Percentiles rank a stretch among this genome's conserved stretches.
These are phyloP conservation scores for Cepaea hortensis DNA, from an alignment of 2,888 invertebrate species.

Conservation along the genomic window DNA sequence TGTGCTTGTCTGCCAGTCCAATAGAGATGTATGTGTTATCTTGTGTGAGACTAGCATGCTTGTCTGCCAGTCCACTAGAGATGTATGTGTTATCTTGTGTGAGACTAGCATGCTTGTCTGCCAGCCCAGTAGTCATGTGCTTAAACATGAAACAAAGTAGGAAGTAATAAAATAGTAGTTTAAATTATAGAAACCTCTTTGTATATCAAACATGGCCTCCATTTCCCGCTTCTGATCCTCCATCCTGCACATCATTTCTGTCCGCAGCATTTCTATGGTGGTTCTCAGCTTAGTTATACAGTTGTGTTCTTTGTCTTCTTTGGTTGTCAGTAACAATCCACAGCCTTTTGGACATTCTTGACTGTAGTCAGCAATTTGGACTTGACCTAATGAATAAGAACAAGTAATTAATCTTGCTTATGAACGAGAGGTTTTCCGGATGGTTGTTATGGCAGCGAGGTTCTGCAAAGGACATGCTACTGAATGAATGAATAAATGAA, in stretches of 20 bases:
- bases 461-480: too few species aligned
- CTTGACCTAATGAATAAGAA: background rate
- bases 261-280: constrained; percentile 61
- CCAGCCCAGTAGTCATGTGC: too few species aligned
- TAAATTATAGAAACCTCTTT: constrained; percentile 55
- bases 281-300: constrained; percentile 68
- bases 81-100: too few species aligned
- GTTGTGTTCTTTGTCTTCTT: constrained; percentile 62
- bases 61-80: too few species aligned
- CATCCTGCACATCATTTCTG: constrained; percentile 65
- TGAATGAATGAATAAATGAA: background rate
- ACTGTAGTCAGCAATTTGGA: constrained; percentile 53
- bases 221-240: constrained; percentile 67
- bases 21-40: too few species aligned
- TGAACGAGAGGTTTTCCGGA: too few species aligned
- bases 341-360: constrained; percentile 66
- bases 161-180: too few species aligned
- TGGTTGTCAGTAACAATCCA: constrained; percentile 58
- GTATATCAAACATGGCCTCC: constrained; percentile 68
- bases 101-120: too few species aligned
- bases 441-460: too few species aligned
- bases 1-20: too few species aligned
- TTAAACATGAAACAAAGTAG: too few species aligned
- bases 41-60: too few species aligned
- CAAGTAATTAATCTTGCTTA: background rate